Evolutionary conservation across 2,797 vertebrate species (phyloP), one percentile per base, ranked within the genome.

Genomic region (Bucorvus abyssinicus): DNA sequence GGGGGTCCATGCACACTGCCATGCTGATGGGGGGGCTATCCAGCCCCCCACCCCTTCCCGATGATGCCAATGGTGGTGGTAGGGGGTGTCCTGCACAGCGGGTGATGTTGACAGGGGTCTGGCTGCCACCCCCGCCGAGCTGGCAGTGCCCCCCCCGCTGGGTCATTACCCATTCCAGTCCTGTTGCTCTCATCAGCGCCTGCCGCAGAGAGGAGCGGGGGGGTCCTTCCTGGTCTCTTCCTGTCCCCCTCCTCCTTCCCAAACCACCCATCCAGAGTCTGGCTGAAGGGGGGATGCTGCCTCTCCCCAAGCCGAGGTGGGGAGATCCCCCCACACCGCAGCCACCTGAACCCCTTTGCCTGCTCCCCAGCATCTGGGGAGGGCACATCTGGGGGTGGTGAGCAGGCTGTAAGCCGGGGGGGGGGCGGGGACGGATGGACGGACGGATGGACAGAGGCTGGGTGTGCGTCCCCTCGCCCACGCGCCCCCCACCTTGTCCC

Each of bases 141-240:
- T 68, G 65, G 69, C 63, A 5, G 63, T 87, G 65, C 89, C 91
- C 91, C 78, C 88, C 93, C 82, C 85, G 67, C 93, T 93, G 89
- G 95, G 95, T 85, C 95, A 94, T 96, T 96, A 93, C 93, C 95
- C 93, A 95, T 96, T 96, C 95, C 93, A 85, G 89, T 96, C 95
- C 95, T 96, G 93, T 93, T 96, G 95, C 95, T 95, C 95, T 93
- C 95, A 93, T 93, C 93, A 85, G 89, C 56, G 52, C 71, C 84
- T 92, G 83, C 94, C 90, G 83, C 93, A 95, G 95, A 90, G 93
- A 90, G 61, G 87, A 57, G 91, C n/a, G 95, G 84, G 76, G 88
- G 95, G 89, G 78, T 68, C 95, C 87, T 96, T 92, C 93, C 93
- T 78, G 79, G 85, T 84, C 92, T 89, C 19, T 92, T 92, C 80